Conservation (phyloP, 1,140 invertebrate genomes). For the Pomacea maculata region DNA sequence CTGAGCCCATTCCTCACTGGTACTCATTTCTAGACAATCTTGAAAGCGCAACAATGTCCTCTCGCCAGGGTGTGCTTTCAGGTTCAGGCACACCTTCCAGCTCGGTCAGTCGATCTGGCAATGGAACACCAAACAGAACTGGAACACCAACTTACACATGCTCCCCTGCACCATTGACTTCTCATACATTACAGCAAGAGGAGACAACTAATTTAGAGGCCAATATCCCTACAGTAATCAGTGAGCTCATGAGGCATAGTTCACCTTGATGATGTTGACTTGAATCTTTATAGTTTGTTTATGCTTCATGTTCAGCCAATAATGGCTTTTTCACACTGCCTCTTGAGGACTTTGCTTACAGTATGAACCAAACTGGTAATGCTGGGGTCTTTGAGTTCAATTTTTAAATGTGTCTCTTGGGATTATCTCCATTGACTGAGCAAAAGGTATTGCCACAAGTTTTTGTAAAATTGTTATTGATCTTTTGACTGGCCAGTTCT, state of each 20-base stretch:
- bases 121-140: background rate
- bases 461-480: no score
- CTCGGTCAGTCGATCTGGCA: background rate
- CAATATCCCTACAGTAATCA: slow-evolving; percentile 14
- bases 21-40: slow-evolving; percentile 32
- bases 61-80: slow-evolving; percentile 19
- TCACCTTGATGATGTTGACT: background rate
- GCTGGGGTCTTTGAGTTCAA: no score
- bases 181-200: background rate
- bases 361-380: no score
- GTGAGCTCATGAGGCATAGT: background rate
- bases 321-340: background rate
- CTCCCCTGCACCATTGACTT: slow-evolving; percentile 5
- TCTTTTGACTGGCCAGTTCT: no score
- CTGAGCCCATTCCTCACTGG: slow-evolving; percentile 26
- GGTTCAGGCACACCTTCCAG: slow-evolving; percentile 12
- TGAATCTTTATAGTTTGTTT: background rate
- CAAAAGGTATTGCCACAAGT: no score
- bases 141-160: slow-evolving; percentile 10
- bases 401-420: no score
- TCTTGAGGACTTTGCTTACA: no score
- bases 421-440: no score
- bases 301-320: background rate
- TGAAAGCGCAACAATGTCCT: slow-evolving; percentile 2
- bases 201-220: background rate